Percentiles rank a stretch among this genome's conserved stretches.
Evolutionary conservation across 2,888 invertebrate genomes (phyloP).

Genomic region (Caenorhabditis sulstoni): DNA sequence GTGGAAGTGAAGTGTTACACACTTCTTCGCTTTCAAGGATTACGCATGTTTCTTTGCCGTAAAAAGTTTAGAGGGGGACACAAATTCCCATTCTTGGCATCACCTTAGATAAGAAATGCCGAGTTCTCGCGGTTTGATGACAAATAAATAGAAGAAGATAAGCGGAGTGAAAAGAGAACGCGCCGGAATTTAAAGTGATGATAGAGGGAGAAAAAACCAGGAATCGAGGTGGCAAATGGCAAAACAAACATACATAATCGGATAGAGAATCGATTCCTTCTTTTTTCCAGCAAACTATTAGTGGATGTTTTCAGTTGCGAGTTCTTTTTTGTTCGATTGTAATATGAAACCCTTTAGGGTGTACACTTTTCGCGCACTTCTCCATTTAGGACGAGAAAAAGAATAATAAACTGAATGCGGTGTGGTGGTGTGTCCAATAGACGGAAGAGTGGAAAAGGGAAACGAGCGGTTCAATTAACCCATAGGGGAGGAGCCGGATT

Average conservation of each 20-base stretch:
- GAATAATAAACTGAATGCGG: conserved; percentile 34
- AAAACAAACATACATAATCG: conserved; percentile 42
- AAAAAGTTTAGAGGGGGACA: background rate
- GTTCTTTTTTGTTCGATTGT: background rate
- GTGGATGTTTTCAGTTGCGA: background rate
- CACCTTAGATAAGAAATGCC: background rate
- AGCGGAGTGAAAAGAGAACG: too few species aligned
- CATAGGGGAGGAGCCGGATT: conserved; percentile 54
- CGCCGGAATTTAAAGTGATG: background rate
- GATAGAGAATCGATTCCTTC: conserved; percentile 10
- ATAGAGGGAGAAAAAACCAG: background rate
- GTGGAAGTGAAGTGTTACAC: conserved; percentile 4
- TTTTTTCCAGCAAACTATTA: background rate
- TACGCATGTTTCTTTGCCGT: background rate
- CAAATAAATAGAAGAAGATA: background rate
- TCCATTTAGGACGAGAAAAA: conserved; percentile 6
- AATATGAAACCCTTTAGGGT: conserved; percentile 19
- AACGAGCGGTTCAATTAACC: conserved; percentile 57
- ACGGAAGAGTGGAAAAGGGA: conserved; percentile 7
- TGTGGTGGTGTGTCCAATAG: conserved; percentile 1
- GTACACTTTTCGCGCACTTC: conserved; percentile 11
- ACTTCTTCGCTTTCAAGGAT: background rate
- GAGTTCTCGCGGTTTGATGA: too few species aligned
- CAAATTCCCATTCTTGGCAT: background rate
- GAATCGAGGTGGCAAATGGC: background rate